Evolutionary conservation across 2,888 invertebrate species (phyloP).

Genomic region (Oasisia sp.): DNA sequence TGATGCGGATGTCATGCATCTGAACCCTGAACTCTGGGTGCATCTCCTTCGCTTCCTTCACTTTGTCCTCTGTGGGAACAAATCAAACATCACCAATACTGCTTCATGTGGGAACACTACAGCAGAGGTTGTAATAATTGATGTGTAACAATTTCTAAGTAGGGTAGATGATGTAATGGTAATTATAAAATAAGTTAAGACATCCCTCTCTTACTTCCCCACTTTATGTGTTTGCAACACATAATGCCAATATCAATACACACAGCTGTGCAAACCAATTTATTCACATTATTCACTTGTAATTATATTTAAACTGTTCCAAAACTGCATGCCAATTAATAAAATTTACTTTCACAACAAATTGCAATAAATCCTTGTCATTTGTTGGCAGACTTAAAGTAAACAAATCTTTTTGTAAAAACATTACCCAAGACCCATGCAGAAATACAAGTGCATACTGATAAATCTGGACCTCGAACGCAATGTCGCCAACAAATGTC

Average conservation of each 20-base stretch:
- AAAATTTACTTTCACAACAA: neutral
- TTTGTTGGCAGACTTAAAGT: too few relatives aligned
- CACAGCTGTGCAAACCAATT: too few relatives aligned
- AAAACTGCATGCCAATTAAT: too few relatives aligned
- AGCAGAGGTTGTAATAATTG: neutral
- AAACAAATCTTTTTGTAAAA: too few relatives aligned
- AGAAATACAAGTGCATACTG: neutral
- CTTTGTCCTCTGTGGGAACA: slow-evolving; percentile 34
- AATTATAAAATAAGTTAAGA: too few relatives aligned
- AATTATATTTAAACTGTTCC: too few relatives aligned
- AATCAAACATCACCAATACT: neutral
- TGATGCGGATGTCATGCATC: slow-evolving; percentile 55
- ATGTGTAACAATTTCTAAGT: neutral
- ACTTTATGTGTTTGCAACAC: too few relatives aligned
- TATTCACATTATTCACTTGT: too few relatives aligned
- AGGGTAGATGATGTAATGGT: too few relatives aligned
- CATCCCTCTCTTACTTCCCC: too few relatives aligned
- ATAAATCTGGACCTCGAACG: neutral
- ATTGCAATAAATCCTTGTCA: neutral
- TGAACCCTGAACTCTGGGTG: slow-evolving; percentile 62
- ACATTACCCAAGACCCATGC: neutral
- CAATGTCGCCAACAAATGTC: neutral
- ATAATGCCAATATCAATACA: too few relatives aligned
- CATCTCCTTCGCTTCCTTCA: slow-evolving; percentile 46
- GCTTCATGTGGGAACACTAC: neutral